Evolutionary conservation across 2,888 invertebrate genomes (phyloP).

Genomic region (Xylophagus ater): DNA sequence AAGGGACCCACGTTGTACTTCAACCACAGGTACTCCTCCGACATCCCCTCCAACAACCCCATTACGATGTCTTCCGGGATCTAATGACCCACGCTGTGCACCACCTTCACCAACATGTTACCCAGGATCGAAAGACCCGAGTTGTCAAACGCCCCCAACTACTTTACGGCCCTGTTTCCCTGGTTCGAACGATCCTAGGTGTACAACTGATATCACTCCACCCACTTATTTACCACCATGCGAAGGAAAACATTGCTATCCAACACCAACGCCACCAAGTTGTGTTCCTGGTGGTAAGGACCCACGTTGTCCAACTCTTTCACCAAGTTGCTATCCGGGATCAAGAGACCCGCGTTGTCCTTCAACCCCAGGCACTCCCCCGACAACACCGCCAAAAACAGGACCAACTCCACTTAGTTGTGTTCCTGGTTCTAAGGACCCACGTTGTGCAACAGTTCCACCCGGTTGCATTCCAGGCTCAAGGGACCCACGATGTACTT

Average conservation of each 20-base stretch:
- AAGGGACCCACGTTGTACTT: no score
- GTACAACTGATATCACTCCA: constrained; percentile 23
- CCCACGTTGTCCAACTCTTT: constrained; percentile 23
- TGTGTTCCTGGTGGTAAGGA: constrained; percentile 24
- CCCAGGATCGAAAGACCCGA: constrained; percentile 29
- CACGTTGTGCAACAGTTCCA: constrained; percentile 27
- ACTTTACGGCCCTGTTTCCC: no score
- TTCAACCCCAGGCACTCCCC: no score
- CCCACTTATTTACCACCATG: no score
- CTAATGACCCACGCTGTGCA: constrained; percentile 33
- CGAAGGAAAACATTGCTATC: no score
- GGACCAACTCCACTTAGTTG: constrained; percentile 17
- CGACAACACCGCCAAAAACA: constrained; percentile 18
- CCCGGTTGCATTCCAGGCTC: constrained; percentile 28
- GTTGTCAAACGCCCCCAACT: constrained; percentile 25
- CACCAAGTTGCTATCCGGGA: no score
- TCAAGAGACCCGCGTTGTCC: no score
- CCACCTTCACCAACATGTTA: constrained; percentile 18
- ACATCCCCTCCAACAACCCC: constrained; percentile 21
- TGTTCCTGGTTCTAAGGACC: constrained; percentile 30
- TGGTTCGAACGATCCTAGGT: constrained; percentile 24
- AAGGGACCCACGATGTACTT: constrained; percentile 31
- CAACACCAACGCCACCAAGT: constrained; percentile 17
- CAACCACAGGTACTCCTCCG: no score
- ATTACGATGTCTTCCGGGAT: constrained; percentile 27